These are phyloP conservation scores for Lucilia cuprina DNA, from an alignment of 1,140 invertebrate genomes.

Conservation along the genomic window DNA sequence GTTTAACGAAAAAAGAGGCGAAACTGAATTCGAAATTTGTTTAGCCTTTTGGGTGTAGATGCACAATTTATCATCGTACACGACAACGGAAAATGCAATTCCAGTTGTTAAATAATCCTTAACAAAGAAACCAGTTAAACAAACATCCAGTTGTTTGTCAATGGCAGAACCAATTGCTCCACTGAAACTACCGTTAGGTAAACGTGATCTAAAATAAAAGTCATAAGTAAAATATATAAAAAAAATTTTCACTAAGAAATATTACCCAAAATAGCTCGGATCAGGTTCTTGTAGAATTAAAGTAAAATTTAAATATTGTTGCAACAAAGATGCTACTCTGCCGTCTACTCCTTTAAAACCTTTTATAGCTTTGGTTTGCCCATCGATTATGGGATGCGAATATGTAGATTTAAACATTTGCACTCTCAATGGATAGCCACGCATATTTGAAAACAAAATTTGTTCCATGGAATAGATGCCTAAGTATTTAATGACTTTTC, in stretches of 20 bases:
- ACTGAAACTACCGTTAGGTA: conserved; percentile 55
- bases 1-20: conserved; percentile 58
- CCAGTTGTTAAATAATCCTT: conserved; percentile 60
- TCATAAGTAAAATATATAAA: no score
- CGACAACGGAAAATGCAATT: conserved; percentile 57
- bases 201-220: conserved; percentile 44
- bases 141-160: conserved; percentile 53
- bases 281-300: conserved; percentile 54
- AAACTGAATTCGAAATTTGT: conserved; percentile 59
- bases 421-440: conserved; percentile 50
- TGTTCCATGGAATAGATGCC: background rate
- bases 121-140: conserved; percentile 62
- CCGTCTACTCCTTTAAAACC: conserved; percentile 49
- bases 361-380: conserved; percentile 42
- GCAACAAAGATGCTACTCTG: conserved; percentile 48
- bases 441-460: conserved; percentile 41
- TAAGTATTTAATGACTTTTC: conserved; percentile 38
- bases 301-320: conserved; percentile 51
- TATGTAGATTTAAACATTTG: conserved; percentile 58
- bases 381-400: conserved; percentile 44
- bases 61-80: conserved; percentile 61
- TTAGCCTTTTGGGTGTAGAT: conserved; percentile 61
- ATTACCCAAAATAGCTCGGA: conserved; percentile 52
- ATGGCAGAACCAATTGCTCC: conserved; percentile 60
- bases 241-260: background rate